Percentiles rank a stretch among this genome's conserved stretches.
These are phyloP conservation scores for Pristionchus arcanus DNA, from an alignment of 2,888 invertebrate genomes.

Conservation along the genomic window DNA sequence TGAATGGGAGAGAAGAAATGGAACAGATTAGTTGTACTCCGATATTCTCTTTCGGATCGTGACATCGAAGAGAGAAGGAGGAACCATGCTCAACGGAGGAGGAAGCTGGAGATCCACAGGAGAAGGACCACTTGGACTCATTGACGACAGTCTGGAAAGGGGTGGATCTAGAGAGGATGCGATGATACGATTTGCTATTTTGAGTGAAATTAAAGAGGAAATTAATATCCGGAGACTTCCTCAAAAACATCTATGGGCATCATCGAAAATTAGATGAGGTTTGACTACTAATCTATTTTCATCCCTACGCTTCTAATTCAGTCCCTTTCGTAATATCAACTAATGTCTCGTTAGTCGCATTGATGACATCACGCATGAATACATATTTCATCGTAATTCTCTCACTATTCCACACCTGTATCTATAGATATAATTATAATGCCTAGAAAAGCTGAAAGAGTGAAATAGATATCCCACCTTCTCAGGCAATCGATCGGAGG, in stretches of 20 bases:
- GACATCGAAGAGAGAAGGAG: slow-evolving; percentile 89
- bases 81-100: slow-evolving; percentile 89
- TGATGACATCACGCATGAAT: not conserved
- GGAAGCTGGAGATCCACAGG: slow-evolving; percentile 93
- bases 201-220: too few relatives aligned
- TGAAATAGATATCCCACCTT: slow-evolving; percentile 47
- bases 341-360: not conserved
- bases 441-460: not conserved
- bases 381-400: not conserved
- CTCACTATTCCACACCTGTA: not conserved
- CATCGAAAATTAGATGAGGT: not conserved
- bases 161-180: too few relatives aligned
- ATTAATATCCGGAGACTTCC: not conserved
- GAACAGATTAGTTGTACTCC: slow-evolving; percentile 93
- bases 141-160: slow-evolving; percentile 60
- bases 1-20: slow-evolving; percentile 91
- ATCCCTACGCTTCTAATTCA: not conserved
- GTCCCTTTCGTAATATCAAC: not conserved
- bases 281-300: not conserved
- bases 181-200: too few relatives aligned
- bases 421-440: too few relatives aligned
- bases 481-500: slow-evolving; percentile 81
- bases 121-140: slow-evolving; percentile 94
- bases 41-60: slow-evolving; percentile 84
- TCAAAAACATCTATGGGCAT: not conserved